A percentile compares a stretch with the other conserved stretches of the same genome.
These are phyloP conservation scores for Nudaria mundana DNA, from an alignment of 2,888 invertebrate genomes.

Conservation along the genomic window DNA sequence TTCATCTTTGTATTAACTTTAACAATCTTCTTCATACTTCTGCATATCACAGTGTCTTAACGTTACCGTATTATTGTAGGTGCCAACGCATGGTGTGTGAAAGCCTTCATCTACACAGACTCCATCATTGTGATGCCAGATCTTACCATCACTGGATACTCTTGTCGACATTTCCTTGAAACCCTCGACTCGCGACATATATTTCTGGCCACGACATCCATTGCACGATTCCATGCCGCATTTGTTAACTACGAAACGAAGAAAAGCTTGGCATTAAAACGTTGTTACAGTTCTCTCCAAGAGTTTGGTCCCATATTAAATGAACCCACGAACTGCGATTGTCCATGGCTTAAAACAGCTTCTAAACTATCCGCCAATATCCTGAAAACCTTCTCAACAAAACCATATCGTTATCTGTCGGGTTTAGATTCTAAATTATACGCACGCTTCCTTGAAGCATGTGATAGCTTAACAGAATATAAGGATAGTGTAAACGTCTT, in stretches of 20 bases:
- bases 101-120: conserved; percentile 51
- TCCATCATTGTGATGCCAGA: conserved; percentile 62
- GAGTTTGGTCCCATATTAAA: conserved; percentile 39
- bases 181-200: conserved; percentile 49
- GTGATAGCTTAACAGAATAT: conserved; percentile 43
- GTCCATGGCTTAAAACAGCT: conserved; percentile 49
- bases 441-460: conserved; percentile 42
- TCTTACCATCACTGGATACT: conserved; percentile 50
- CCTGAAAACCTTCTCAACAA: conserved; percentile 47
- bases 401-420: conserved; percentile 29
- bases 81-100: conserved; percentile 49
- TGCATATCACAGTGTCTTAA: neutral
- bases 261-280: conserved; percentile 22
- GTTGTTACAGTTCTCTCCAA: conserved; percentile 38
- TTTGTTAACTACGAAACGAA: conserved; percentile 52
- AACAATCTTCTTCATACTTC: too few species aligned
- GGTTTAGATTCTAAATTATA: conserved; percentile 41
- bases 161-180: conserved; percentile 29
- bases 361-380: conserved; percentile 53
- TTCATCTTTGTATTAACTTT: too few species aligned
- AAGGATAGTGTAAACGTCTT: conserved; percentile 54
- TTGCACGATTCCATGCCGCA: conserved; percentile 64
- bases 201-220: conserved; percentile 34
- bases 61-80: conserved; percentile 29
- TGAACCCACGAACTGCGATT: conserved; percentile 50